phyloP scores from a whole-genome alignment of 1,140 invertebrate species.

The Hyles vespertilio region DNA sequence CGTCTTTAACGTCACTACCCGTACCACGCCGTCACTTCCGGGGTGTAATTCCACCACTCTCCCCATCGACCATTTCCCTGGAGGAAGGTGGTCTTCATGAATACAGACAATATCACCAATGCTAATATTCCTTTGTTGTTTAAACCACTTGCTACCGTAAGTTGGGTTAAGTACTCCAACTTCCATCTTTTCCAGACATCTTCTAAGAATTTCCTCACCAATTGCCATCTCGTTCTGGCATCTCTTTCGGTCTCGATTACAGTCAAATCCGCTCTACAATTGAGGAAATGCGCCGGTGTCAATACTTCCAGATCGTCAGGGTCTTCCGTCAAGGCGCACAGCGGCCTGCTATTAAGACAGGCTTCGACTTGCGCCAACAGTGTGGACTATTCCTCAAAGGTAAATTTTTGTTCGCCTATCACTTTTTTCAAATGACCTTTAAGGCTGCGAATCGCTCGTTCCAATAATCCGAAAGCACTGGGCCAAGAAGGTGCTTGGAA shows the following conservation, averaged over 20 bases:
- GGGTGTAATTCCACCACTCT: slow-evolving; percentile 3
- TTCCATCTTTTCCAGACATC: slow-evolving; percentile 11
- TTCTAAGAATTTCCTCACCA: not conserved
- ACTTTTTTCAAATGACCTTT: slow-evolving; percentile 5
- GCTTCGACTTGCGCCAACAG: slow-evolving; percentile 9
- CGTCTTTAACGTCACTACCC: slow-evolving; percentile 3
- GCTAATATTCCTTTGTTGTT: not conserved
- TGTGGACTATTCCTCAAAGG: slow-evolving; percentile 6
- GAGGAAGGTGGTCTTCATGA: slow-evolving; percentile 1
- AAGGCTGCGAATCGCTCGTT: not conserved
- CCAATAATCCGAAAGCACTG: not conserved
- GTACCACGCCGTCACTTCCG: not conserved
- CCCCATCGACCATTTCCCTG: slow-evolving; percentile 5
- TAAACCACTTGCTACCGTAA: slow-evolving; percentile 3
- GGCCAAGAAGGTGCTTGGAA: slow-evolving; percentile 6
- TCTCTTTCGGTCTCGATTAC: not conserved
- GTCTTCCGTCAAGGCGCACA: slow-evolving; percentile 5
- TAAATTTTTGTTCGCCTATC: slow-evolving; percentile 3
- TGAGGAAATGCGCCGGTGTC: slow-evolving; percentile 3
- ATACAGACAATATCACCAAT: slow-evolving; percentile 1
- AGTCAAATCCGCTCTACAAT: not conserved
- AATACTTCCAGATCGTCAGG: not conserved
- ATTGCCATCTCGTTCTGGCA: slow-evolving; percentile 3
- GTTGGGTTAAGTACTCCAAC: slow-evolving; percentile 3
- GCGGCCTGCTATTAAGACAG: slow-evolving; percentile 3